These are phyloP conservation scores for Stomorhina lunata DNA, from an alignment of 2,888 invertebrate genomes.

Conservation along the genomic window DNA sequence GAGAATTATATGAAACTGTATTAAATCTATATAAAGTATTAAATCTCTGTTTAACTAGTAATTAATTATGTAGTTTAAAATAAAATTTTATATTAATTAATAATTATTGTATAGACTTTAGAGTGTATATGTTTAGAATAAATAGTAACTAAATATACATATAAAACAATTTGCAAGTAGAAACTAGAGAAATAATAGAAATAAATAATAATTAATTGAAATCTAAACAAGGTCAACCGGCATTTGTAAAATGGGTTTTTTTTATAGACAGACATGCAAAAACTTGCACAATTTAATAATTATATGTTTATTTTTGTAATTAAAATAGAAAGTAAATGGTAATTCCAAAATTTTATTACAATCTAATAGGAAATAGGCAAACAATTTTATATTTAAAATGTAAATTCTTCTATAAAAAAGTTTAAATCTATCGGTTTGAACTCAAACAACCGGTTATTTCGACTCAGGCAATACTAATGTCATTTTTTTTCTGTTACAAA, in stretches of 20 bases:
- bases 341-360: too few species aligned
- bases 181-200: neutral
- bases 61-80: slow-evolving; percentile 27
- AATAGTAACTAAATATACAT: neutral
- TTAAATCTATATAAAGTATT: slow-evolving; percentile 36
- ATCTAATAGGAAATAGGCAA: too few species aligned
- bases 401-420: too few species aligned
- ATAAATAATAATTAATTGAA: slow-evolving; percentile 7
- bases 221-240: slow-evolving; percentile 51
- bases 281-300: neutral
- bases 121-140: neutral
- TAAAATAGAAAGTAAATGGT: too few species aligned
- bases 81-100: neutral
- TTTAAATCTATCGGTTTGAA: too few species aligned
- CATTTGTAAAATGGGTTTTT: slow-evolving; percentile 26
- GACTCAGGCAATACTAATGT: too few species aligned
- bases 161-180: neutral
- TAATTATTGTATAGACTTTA: neutral
- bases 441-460: too few species aligned
- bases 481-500: too few species aligned
- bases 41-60: slow-evolving; percentile 1
- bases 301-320: neutral
- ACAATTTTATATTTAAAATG: too few species aligned
- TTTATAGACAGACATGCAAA: neutral
- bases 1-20: slow-evolving; percentile 42